Evolutionary conservation across 1,140 invertebrate genomes (phyloP).

Genomic region (Procambarus virginalis): DNA sequence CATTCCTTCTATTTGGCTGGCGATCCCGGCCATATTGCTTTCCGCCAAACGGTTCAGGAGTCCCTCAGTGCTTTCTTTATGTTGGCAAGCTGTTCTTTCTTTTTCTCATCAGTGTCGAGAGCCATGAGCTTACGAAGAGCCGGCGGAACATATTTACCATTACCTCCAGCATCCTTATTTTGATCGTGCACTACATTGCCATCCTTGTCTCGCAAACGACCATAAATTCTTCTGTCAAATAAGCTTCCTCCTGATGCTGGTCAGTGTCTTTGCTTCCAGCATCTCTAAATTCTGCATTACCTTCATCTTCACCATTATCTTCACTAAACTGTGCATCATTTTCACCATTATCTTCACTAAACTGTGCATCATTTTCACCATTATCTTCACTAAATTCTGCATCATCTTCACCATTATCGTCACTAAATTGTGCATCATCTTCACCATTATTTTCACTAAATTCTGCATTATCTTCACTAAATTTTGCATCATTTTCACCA

Average conservation of each 20-base stretch:
- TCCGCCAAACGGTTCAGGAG: constrained; percentile 91
- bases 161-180: constrained; percentile 68
- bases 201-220: constrained; percentile 80
- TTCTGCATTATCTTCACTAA: not conserved
- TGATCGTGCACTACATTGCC: constrained; percentile 43
- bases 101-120: constrained; percentile 75
- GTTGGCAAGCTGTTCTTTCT: constrained; percentile 79
- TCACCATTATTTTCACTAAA: constrained; percentile 3
- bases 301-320: no score
- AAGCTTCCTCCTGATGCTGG: not conserved
- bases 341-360: not conserved
- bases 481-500: constrained; percentile 8
- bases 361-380: not conserved
- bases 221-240: constrained; percentile 94
- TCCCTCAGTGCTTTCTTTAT: constrained; percentile 87
- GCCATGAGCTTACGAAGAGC: constrained; percentile 79
- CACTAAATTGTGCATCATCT: not conserved
- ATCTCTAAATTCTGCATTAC: not conserved
- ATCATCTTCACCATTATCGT: not conserved
- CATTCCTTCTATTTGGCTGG: constrained; percentile 78
- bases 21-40: constrained; percentile 89
- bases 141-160: constrained; percentile 87
- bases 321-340: constrained; percentile 70
- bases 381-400: not conserved
- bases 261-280: not conserved